phyloP scores from a whole-genome alignment of 2,888 invertebrate species.

The Cerceris rybyensis region DNA sequence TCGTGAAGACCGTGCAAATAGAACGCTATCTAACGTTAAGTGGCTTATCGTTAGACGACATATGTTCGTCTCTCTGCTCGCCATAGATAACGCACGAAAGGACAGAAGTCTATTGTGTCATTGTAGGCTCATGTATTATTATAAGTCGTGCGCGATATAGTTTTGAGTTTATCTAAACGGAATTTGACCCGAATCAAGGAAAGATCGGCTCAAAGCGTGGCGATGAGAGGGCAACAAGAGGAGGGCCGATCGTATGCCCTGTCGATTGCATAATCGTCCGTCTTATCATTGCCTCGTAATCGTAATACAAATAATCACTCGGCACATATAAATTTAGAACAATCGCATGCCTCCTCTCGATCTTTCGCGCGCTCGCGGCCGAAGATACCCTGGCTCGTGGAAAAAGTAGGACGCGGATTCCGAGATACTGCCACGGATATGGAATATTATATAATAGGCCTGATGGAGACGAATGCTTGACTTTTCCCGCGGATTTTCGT shows the following conservation, averaged over 20 bases:
- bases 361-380: neutral
- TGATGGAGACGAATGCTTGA: too few species aligned
- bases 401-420: too few species aligned
- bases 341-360: neutral
- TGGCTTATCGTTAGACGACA: slow-evolving; percentile 4
- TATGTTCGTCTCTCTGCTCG: neutral
- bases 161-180: slow-evolving; percentile 31
- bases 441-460: too few species aligned
- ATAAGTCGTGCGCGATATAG: neutral
- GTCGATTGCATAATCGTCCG: slow-evolving; percentile 37
- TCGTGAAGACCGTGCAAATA: slow-evolving; percentile 1
- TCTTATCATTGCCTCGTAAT: slow-evolving; percentile 25
- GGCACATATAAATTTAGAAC: slow-evolving; percentile 17
- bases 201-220: slow-evolving; percentile 17
- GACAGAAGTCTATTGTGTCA: neutral
- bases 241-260: slow-evolving; percentile 9
- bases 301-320: slow-evolving; percentile 26
- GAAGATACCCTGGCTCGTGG: slow-evolving; percentile 15
- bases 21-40: neutral
- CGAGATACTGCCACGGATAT: too few species aligned
- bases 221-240: slow-evolving; percentile 4
- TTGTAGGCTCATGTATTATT: too few species aligned
- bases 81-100: neutral
- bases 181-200: slow-evolving; percentile 44
- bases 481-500: too few species aligned